Evolutionary conservation across 2,888 invertebrate species (phyloP), one percentile per base, ranked within the genome.

Genomic region (Phalera bucephala): DNA sequence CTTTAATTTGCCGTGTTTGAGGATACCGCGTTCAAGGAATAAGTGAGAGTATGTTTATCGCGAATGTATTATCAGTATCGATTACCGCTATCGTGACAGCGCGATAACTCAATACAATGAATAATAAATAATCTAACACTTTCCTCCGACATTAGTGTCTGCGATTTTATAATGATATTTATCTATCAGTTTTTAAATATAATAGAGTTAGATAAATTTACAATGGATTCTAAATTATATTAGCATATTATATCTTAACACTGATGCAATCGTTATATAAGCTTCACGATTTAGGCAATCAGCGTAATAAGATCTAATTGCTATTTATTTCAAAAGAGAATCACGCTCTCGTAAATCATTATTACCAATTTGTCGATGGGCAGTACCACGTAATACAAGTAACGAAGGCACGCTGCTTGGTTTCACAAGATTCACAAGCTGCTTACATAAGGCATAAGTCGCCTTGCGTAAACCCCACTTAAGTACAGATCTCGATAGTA

Each of bases 401-500:
- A 71, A 73, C 70, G 75, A 81, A 86, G 84, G 79, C 80, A 72
- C 72, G 62, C 59, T 49, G 63, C 53, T 56, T 49, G 54, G 75
- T 85, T 86, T 81, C 86, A 76, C 80, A 86, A 86, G 78, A 74
- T 79, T 72, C 73, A 67, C 72, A 71, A 79, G 74, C 73, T 70
- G 72, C 78, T 89, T 89, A 87, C 80, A 81, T 87, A 87, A 86
- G 73, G 60, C 59, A 56, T 52, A 47, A 60, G 56, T 45, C 52
- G 53, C 63, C 75, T 87, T 86, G 80, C 85, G 84, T 78, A 84
- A 86, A 78, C 69, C 52, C 68, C 67, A 79, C 81, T 84, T 81
- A 80, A 73, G 69, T 67, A 75, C 66, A 64, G 68, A 76, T 71
- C 68, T 64, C 62, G 57, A 67, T 68, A 65, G 68, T 71, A 75